Base-by-base conservation (phyloP, 2,888 invertebrate genomes). In the Coelinius sp. region DNA sequence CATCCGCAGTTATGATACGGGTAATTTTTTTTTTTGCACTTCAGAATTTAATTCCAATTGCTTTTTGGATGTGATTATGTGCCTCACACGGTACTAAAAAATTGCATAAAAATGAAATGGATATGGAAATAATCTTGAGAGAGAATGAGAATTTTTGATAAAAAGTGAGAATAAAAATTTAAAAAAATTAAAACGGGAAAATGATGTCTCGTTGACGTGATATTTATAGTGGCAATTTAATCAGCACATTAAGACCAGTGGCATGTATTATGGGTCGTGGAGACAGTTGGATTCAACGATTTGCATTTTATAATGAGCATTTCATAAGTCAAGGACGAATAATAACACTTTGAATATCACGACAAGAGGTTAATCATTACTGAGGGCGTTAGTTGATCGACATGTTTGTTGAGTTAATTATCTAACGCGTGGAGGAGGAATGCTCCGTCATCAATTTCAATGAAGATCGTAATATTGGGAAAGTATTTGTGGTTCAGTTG, bases 171-270 rank as follows among this genome's bases (percentile, higher is more conserved):
- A 52, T 10, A 3, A 12, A 22, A 27, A 17, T 1, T 14, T 12
- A 7, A n/a, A 35, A 31, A 59, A 59, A 35, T 59, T 59, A 35
- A 59, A 59, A 59, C 14, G 5, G 1, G 3, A 17, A 20, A 20
- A 59, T 14, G 59, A 59, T 1, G 31, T 59, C n/a, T n/a, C 35
- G 31, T 59, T 35, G 27, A 59, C 31, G 59, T 27, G 31, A 12
- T 31, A 31, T 35, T 59, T 59, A 59, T 59, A 17, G 59, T 59
- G 35, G 35, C 59, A 31, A 59, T 59, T 59, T 31, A 20, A 59
- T 59, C 59, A 20, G 59, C 17, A 35, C 31, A 59, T n/a, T 17
- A 56, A 56, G 56, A 56, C 56, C 59, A 35, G 59, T 59, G 35
- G 59, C 59, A 31, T 20, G 59, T 17, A 8, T 31, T 1, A 5